These are phyloP conservation scores for Neodontobutis hainanensis DNA, from an alignment of 2,113 vertebrate genomes.

Conservation along the genomic window DNA sequence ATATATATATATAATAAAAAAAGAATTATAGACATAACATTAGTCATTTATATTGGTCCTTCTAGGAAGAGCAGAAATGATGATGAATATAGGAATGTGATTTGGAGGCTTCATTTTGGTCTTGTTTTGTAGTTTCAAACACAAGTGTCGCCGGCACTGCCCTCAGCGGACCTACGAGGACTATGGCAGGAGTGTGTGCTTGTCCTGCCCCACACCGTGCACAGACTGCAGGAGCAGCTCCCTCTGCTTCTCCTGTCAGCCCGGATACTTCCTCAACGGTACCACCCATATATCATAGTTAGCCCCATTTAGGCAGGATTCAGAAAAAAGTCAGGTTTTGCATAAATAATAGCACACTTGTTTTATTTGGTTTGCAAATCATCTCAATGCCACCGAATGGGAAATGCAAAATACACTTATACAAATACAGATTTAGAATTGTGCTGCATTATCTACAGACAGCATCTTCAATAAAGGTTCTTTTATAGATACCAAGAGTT, in stretches of 20 bases:
- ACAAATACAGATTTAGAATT: constrained; percentile 45
- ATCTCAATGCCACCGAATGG: constrained; percentile 46
- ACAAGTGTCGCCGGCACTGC: constrained; percentile 80
- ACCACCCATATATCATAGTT: constrained; percentile 11
- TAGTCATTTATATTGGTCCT: too few species aligned
- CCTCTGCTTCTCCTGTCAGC: constrained; percentile 77
- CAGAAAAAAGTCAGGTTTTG: not conserved
- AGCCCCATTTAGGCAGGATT: not conserved
- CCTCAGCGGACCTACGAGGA: constrained; percentile 79
- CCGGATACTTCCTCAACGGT: constrained; percentile 78
- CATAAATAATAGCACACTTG: constrained; percentile 1
- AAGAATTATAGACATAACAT: too few species aligned
- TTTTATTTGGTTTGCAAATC: constrained; percentile 75
- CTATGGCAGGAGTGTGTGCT: constrained; percentile 64
- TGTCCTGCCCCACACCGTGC: constrained; percentile 74
- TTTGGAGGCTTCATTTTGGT: constrained; percentile 29
- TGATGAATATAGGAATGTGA: not conserved
- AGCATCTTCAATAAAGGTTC: not conserved
- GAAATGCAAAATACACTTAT: constrained; percentile 27
- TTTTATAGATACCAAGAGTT: not conserved
- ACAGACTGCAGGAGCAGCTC: constrained; percentile 76
- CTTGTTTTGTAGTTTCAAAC: constrained; percentile 71
- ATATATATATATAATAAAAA: too few species aligned
- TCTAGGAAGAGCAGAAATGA: too few species aligned
- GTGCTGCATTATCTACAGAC: constrained; percentile 1